A percentile compares a stretch with the other conserved stretches of the same genome.
Conservation (phyloP, 2,113 vertebrate species). For the Corythornis vintsioides region DNA sequence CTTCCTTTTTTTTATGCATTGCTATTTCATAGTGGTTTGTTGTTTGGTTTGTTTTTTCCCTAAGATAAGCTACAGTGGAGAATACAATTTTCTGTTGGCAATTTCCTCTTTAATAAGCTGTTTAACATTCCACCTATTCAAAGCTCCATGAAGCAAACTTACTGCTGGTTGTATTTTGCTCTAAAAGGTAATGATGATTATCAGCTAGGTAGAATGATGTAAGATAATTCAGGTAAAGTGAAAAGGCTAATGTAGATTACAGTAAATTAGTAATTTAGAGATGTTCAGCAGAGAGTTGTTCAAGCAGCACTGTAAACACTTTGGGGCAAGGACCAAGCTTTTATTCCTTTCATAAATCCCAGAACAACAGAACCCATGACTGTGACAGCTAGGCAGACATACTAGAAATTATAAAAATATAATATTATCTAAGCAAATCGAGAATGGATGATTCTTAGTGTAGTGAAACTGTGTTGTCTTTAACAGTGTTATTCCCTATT, state of each 20-base stretch:
- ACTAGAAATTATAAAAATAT: background rate
- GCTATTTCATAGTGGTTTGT: background rate
- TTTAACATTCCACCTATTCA: slow-evolving; percentile 52
- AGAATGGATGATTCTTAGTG: background rate
- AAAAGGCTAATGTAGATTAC: slow-evolving; percentile 25
- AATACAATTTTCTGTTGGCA: slow-evolving; percentile 66
- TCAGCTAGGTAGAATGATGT: slow-evolving; percentile 49
- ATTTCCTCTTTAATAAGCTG: slow-evolving; percentile 57
- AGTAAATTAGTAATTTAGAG: slow-evolving; percentile 48
- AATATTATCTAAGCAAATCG: background rate
- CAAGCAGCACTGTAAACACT: background rate
- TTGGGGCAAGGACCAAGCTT: background rate
- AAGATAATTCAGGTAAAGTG: slow-evolving; percentile 45
- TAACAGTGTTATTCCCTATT: background rate
- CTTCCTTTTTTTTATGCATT: slow-evolving; percentile 36
- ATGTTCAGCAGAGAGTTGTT: slow-evolving; percentile 20
- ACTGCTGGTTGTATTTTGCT: slow-evolving; percentile 30
- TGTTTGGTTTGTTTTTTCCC: background rate
- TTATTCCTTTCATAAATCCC: background rate
- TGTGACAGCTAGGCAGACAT: background rate
- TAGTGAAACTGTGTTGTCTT: background rate
- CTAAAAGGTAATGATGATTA: slow-evolving; percentile 50
- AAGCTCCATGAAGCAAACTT: slow-evolving; percentile 44
- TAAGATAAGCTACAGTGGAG: slow-evolving; percentile 29
- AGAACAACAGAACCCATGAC: background rate